phyloP scores from a whole-genome alignment of 2,888 invertebrate genomes.

The Trileptium ribeirensis region DNA sequence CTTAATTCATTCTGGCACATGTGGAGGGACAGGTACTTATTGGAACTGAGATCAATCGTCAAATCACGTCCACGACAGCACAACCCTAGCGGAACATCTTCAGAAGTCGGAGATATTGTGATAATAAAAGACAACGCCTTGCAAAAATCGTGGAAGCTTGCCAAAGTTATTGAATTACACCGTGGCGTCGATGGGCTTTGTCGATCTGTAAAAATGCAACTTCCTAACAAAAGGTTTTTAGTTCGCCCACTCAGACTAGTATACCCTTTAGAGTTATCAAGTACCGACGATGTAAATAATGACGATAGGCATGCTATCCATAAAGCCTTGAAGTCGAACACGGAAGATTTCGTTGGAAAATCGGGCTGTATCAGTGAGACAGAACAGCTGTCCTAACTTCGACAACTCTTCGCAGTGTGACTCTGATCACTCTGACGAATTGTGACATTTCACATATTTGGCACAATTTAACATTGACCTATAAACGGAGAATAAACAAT shows the following conservation, averaged over 20 bases:
- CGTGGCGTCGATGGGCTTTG: constrained; percentile 2
- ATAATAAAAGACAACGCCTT: background rate
- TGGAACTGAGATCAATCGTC: background rate
- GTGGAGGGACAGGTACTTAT: background rate
- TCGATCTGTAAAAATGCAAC: background rate
- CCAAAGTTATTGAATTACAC: background rate
- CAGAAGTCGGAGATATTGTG: background rate
- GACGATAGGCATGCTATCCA: too few relatives aligned
- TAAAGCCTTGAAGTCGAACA: too few relatives aligned
- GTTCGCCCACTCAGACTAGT: background rate
- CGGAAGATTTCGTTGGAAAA: too few relatives aligned
- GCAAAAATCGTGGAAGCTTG: background rate
- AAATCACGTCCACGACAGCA: background rate
- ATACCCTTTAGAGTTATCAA: background rate
- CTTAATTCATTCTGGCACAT: background rate
- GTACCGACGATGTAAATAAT: too few relatives aligned
- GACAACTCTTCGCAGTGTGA: too few relatives aligned
- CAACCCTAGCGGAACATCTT: background rate
- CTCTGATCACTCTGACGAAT: too few relatives aligned
- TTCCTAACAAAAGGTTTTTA: background rate
- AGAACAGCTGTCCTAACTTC: too few relatives aligned
- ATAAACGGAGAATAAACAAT: too few relatives aligned
- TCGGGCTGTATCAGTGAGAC: too few relatives aligned
- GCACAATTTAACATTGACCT: too few relatives aligned
- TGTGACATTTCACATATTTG: too few relatives aligned